Percentiles rank a stretch among this genome's conserved stretches.
phyloP scores from a whole-genome alignment of 2,888 invertebrate genomes.

The Pseudococcus longispinus region DNA sequence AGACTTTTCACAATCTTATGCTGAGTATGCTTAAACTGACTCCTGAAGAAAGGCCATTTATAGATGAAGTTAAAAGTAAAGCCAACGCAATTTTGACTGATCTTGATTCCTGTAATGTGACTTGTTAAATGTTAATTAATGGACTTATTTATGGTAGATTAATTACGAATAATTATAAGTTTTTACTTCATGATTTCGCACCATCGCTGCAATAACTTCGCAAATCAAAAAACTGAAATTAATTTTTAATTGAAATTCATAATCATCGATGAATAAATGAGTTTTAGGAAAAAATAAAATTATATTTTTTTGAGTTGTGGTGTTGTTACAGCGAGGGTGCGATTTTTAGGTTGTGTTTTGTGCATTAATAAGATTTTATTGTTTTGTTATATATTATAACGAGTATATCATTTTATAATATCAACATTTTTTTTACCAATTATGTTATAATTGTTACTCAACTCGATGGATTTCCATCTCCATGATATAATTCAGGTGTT shows the following conservation, averaged over 20 bases:
- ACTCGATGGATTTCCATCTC: not conserved
- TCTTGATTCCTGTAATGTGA: not conserved
- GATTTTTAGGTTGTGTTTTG: not conserved
- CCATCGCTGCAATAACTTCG: too few relatives aligned
- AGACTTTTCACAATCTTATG: constrained; percentile 76
- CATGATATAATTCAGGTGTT: not conserved
- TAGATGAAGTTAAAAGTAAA: constrained; percentile 68
- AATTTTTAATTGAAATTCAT: too few relatives aligned
- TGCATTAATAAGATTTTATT: not conserved
- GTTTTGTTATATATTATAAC: not conserved
- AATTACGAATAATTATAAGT: not conserved
- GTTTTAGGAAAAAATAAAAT: too few relatives aligned
- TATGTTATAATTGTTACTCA: not conserved
- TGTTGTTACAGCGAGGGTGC: too few relatives aligned
- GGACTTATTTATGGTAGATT: not conserved
- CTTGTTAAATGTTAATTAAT: constrained; percentile 9
- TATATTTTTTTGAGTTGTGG: too few relatives aligned
- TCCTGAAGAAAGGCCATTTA: constrained; percentile 77
- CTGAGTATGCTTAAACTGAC: constrained; percentile 76
- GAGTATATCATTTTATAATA: not conserved
- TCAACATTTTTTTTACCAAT: not conserved
- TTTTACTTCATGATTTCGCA: not conserved
- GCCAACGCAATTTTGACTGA: constrained; percentile 36
- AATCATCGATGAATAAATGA: too few relatives aligned
- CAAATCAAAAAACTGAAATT: too few relatives aligned